Base-by-base conservation (phyloP, 2,113 vertebrate genomes). In the Ctenomys sociabilis region DNA sequence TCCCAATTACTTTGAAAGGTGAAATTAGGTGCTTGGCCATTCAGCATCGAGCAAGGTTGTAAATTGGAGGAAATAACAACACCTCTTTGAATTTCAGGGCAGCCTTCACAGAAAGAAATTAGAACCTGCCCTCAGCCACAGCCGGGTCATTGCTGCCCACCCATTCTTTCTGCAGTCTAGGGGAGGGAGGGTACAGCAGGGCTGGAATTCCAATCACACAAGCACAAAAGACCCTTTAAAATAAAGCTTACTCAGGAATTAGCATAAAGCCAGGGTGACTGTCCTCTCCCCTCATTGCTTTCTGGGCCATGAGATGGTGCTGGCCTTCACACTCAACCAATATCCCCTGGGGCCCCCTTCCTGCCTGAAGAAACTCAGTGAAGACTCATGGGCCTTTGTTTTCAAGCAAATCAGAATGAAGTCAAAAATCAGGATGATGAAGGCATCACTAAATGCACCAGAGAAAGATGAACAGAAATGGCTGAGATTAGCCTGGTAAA, bases 41-140 rank as follows among this genome's bases (percentile, higher is more conserved):
- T 98, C 97, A 97, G 0, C 95, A 68, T 81, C 73, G 7, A 95
- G 96, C 96, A 97, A 90, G 95, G 97, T 91, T 95, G 95, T 92
- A 96, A 98, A 97, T 92, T 94, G 97, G 97, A 97, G 96, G 95
- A 92, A 98, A 91, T 91, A 93, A 84, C 96, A 95, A 88, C 19
- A 83, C 90, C 93, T 88, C 84, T 97, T 95, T 97, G 95, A 97
- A 95, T 97, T 96, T 96, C 85, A 87, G 95, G 77, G 84, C 96
- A 81, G 82, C 93, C 94, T 90, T 95, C 92, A 85, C 49, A 80
- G 73, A 88, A 89, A 63, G 94, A 96, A 94, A 95, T 94, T 45
- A 88, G 93, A 93, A 92, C 37, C 73, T 40, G 52, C 54, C 45
- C 86, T 28, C 6, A 52, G 30, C 75, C 85, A 86, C 77, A 11